Base-by-base conservation (phyloP, 2,113 vertebrate species). In the Rousettus leschenaultii region DNA sequence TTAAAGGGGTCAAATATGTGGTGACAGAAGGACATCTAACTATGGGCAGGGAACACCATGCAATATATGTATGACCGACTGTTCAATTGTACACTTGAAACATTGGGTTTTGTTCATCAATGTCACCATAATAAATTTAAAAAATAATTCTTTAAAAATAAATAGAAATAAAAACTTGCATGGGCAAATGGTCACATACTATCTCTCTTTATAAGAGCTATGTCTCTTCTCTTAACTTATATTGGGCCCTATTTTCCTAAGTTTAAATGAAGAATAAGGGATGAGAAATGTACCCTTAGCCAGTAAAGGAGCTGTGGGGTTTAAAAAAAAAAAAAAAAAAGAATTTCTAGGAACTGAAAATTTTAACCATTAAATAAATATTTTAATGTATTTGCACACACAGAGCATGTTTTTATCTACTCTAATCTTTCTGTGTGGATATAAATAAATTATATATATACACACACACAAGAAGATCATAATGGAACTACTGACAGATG, bases 281-380 rank as follows among this genome's bases (percentile, higher is more conserved):
- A 95, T 97, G 95, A 97, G 88, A 95, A 85, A 98, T 97, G 96
- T 97, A 96, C 88, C 97, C 92, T 97, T 96, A 95, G 78, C 48
- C 38, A 86, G 91, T 57, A 83, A 83, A 97, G 97, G 94, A 97
- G 87, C 87, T 96, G 53, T 96, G 96, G 93, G 96, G 95, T 98
- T 98, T 98, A 97, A 89, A 94, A 98, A 97, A 91, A 91, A 94
- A 98, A 97, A 91, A 91, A 97, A 87, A 93, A 98, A 97, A 91
- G 91, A 97, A 96, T 98, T 92, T 82, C 91, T 73, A 91, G 68
- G 70, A 95, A 89, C 21, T 74, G 95, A 92, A 55, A 16, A 91
- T 94, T 94, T 95, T 89, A 96, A 73, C 55, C 85, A 91, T 84
- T 84, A 77, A 91, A 86, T 74, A 95, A 92, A 96, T 89, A 96